Conservation (phyloP, 2,888 invertebrate genomes). For the Metalampra italica region DNA sequence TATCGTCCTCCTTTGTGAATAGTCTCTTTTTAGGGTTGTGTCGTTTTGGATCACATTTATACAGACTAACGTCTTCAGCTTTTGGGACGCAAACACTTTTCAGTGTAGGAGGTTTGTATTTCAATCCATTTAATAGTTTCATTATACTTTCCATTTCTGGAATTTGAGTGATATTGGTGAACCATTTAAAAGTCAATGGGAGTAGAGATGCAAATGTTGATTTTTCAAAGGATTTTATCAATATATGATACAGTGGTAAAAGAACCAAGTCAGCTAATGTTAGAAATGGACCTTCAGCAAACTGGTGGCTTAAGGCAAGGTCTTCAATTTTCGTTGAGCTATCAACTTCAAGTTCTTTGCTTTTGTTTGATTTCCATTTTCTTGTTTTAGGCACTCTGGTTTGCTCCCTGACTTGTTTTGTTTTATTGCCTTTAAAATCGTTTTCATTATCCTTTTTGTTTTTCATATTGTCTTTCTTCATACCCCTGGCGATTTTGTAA, state of each 20-base stretch:
- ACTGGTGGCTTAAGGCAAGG: slow-evolving; percentile 82
- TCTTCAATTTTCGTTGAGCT: slow-evolving; percentile 68
- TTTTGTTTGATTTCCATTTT: slow-evolving; percentile 69
- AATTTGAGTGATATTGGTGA: slow-evolving; percentile 47
- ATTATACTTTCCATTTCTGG: slow-evolving; percentile 28
- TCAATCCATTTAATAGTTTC: slow-evolving; percentile 22
- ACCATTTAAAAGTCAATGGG: slow-evolving; percentile 83
- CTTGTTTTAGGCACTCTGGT: slow-evolving; percentile 50
- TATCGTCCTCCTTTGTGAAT: slow-evolving; percentile 87
- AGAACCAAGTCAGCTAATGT: slow-evolving; percentile 91
- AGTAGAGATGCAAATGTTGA: slow-evolving; percentile 56
- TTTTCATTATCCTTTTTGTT: slow-evolving; percentile 15
- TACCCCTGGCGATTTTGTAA: slow-evolving; percentile 83
- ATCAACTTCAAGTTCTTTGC: slow-evolving; percentile 54
- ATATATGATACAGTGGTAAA: slow-evolving; percentile 82
- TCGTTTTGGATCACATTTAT: slow-evolving; percentile 87
- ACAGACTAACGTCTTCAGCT: slow-evolving; percentile 82
- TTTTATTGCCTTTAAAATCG: slow-evolving; percentile 11
- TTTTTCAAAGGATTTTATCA: slow-evolving; percentile 68
- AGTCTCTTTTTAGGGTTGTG: slow-evolving; percentile 85
- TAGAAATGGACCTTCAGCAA: slow-evolving; percentile 89
- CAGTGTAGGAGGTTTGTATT: slow-evolving; percentile 19
- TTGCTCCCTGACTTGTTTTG: slow-evolving; percentile 22
- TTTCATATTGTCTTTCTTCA: slow-evolving; percentile 52
- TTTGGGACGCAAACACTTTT: slow-evolving; percentile 55